Evolutionary conservation across 2,888 invertebrate genomes (phyloP).

Genomic region (Diarsia mendica): DNA sequence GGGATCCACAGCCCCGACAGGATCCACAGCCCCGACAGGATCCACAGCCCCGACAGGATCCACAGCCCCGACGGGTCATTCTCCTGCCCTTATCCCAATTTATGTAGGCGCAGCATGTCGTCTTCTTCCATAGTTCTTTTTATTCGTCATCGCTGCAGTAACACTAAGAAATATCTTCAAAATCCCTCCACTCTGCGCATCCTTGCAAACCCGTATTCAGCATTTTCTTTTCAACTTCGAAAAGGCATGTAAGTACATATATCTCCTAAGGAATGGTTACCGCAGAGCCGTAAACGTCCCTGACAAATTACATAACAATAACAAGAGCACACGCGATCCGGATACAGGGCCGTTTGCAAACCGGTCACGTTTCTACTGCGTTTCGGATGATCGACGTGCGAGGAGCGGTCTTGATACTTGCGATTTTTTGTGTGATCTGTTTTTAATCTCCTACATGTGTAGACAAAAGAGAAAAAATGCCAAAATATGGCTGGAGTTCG

Average conservation of each 20-base stretch:
- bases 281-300: conserved; percentile 85
- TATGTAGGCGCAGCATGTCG: too few species aligned
- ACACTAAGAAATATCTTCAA: too few species aligned
- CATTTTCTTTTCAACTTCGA: conserved; percentile 35
- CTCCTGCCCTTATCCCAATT: too few species aligned
- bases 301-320: conserved; percentile 86
- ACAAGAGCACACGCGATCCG: conserved; percentile 65
- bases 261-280: conserved; percentile 74
- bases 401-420: conserved; percentile 62
- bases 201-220: conserved; percentile 24
- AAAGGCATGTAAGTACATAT: conserved; percentile 44
- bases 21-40: too few species aligned
- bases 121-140: too few species aligned
- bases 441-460: not conserved
- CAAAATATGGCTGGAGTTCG: not conserved
- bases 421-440: not conserved
- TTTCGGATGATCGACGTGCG: conserved; percentile 49
- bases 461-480: too few species aligned
- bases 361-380: conserved; percentile 68
- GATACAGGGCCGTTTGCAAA: conserved; percentile 65
- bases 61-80: too few species aligned
- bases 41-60: too few species aligned
- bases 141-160: too few species aligned
- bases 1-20: too few species aligned
- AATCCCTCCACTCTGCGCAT: not conserved